Conservation (phyloP, 2,113 vertebrate species). For the Caretta caretta region DNA sequence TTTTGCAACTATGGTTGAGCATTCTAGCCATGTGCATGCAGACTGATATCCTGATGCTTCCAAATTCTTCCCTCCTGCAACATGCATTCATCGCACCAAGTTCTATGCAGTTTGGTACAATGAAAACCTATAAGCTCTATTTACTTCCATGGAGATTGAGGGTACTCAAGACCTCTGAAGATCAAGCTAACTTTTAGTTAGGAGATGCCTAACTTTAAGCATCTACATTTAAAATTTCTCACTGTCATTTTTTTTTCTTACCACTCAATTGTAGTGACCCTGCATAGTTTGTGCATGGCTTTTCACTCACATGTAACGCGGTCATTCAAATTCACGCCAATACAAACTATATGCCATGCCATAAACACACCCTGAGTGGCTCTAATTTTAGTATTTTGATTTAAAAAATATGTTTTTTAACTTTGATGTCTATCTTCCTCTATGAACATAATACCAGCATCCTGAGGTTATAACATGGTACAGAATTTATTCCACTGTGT, state of each 20-base stretch:
- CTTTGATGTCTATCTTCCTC: neutral
- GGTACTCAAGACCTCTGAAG: neutral
- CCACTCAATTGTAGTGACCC: neutral
- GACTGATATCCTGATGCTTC: neutral
- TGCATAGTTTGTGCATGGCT: neutral
- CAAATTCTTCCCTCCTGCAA: neutral
- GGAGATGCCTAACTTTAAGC: neutral
- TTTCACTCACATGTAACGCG: neutral
- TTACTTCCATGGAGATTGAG: neutral
- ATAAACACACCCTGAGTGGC: neutral
- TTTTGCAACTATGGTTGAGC: rapidly evolving
- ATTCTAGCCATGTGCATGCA: neutral
- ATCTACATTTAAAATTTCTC: neutral
- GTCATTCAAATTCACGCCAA: neutral
- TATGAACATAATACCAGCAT: neutral
- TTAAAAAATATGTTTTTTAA: constrained; percentile 20
- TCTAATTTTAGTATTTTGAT: constrained; percentile 1
- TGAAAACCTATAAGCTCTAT: neutral
- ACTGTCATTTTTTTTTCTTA: neutral
- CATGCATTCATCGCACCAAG: rapidly evolving
- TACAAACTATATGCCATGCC: neutral
- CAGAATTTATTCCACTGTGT: neutral
- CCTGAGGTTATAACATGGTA: neutral
- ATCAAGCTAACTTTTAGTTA: neutral
- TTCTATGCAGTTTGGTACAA: neutral